A percentile compares a stretch with the other conserved stretches of the same genome.
These are phyloP conservation scores for Xyliphius kryptos DNA, from an alignment of 2,113 vertebrate species.

Conservation along the genomic window DNA sequence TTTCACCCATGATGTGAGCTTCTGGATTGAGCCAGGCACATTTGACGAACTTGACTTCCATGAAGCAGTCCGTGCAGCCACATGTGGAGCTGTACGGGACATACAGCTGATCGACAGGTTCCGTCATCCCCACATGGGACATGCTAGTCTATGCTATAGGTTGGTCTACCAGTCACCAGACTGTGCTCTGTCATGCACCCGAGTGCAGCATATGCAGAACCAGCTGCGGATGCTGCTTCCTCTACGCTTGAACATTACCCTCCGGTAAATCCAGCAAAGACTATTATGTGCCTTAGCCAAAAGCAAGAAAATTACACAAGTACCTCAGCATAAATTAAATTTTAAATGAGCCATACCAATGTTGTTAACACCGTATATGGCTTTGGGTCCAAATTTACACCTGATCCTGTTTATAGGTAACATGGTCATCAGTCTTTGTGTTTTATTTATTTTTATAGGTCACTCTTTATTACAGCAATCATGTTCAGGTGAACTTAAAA, in stretches of 20 bases:
- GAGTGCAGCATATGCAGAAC: constrained; percentile 70
- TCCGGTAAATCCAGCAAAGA: too few relatives aligned
- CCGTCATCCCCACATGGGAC: constrained; percentile 66
- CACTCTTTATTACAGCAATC: too few relatives aligned
- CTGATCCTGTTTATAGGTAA: too few relatives aligned
- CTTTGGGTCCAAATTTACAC: too few relatives aligned
- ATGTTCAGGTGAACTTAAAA: too few relatives aligned
- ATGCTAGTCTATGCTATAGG: constrained; percentile 84
- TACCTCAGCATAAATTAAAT: too few relatives aligned
- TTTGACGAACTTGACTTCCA: constrained; percentile 77
- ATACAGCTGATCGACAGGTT: constrained; percentile 71
- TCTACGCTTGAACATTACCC: constrained; percentile 58
- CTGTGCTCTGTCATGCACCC: constrained; percentile 67
- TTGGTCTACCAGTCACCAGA: constrained; percentile 78
- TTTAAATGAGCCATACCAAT: too few relatives aligned
- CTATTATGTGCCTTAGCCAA: too few relatives aligned
- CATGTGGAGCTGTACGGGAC: constrained; percentile 62
- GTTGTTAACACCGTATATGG: too few relatives aligned
- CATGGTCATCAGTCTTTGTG: too few relatives aligned
- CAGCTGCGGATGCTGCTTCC: constrained; percentile 63
- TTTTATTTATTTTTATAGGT: too few relatives aligned
- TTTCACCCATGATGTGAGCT: constrained; percentile 84
- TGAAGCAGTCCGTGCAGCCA: constrained; percentile 66
- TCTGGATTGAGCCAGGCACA: constrained; percentile 73
- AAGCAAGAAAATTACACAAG: too few relatives aligned